phyloP scores from a whole-genome alignment of 2,797 vertebrate genomes.

The Polyboroides typus region DNA sequence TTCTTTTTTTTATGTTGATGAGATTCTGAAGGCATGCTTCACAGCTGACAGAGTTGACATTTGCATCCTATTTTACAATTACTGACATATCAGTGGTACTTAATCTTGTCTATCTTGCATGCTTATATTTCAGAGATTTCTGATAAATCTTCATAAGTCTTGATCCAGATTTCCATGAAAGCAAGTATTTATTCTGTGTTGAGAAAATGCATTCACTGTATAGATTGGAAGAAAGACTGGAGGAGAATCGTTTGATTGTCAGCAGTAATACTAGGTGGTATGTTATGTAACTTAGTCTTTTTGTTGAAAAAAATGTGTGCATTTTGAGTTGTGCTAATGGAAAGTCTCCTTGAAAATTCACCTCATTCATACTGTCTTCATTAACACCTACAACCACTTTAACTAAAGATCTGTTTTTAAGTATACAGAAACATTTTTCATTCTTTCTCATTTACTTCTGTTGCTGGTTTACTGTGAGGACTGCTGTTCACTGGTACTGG shows the following conservation, averaged over 20 bases:
- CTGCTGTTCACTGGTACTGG: background rate
- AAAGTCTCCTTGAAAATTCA: background rate
- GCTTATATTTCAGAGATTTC: background rate
- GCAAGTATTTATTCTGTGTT: background rate
- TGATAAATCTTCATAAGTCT: background rate
- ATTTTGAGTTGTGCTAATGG: background rate
- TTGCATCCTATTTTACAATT: background rate
- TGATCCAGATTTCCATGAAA: background rate
- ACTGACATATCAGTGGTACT: background rate
- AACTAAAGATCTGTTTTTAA: background rate
- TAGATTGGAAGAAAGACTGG: background rate
- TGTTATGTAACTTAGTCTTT: background rate
- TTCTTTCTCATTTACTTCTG: background rate
- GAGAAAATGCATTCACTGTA: background rate
- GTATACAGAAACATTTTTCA: background rate
- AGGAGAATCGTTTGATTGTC: background rate
- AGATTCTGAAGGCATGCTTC: background rate
- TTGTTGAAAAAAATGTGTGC: background rate
- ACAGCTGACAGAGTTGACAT: background rate
- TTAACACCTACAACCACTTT: background rate
- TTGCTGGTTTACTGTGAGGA: background rate
- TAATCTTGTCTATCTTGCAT: background rate
- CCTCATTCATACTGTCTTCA: background rate
- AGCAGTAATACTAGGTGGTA: background rate
- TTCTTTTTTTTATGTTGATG: background rate